Evolutionary conservation across 2,888 invertebrate species (phyloP).

Genomic region (Philereme transversata): DNA sequence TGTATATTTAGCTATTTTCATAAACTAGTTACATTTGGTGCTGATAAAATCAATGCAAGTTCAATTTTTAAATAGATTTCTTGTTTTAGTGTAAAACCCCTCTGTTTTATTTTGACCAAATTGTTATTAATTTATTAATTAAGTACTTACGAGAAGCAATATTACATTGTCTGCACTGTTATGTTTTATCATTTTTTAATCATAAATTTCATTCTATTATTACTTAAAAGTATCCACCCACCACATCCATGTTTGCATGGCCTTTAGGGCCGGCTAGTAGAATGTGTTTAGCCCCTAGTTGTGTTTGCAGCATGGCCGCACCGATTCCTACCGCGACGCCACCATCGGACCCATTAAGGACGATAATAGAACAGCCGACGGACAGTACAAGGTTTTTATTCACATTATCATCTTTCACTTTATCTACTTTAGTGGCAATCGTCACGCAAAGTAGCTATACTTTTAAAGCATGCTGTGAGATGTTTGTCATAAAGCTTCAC

Average conservation of each 20-base stretch:
- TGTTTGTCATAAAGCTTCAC: slow-evolving; percentile 14
- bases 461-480: slow-evolving; percentile 32
- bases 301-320: slow-evolving; percentile 94
- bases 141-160: slow-evolving; percentile 45
- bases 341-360: slow-evolving; percentile 96
- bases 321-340: slow-evolving; percentile 98
- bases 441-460: slow-evolving; percentile 22
- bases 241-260: slow-evolving; percentile 72
- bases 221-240: slow-evolving; percentile 38
- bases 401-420: slow-evolving; percentile 70
- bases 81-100: background rate
- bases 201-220: background rate
- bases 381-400: slow-evolving; percentile 93
- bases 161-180: slow-evolving; percentile 45
- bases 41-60: slow-evolving; percentile 1
- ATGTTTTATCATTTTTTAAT: background rate
- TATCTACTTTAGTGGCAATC: slow-evolving; percentile 31
- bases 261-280: slow-evolving; percentile 79
- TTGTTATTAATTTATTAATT: slow-evolving; percentile 42
- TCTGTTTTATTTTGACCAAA: slow-evolving; percentile 30
- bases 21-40: background rate
- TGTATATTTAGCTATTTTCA: slow-evolving; percentile 1
- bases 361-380: slow-evolving; percentile 98
- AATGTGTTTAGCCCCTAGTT: slow-evolving; percentile 83
- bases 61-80: background rate